Evolutionary conservation across 37 sponge, comb jelly and placozoan species (phyloP).

Genomic region (Bolinopsis microptera): DNA sequence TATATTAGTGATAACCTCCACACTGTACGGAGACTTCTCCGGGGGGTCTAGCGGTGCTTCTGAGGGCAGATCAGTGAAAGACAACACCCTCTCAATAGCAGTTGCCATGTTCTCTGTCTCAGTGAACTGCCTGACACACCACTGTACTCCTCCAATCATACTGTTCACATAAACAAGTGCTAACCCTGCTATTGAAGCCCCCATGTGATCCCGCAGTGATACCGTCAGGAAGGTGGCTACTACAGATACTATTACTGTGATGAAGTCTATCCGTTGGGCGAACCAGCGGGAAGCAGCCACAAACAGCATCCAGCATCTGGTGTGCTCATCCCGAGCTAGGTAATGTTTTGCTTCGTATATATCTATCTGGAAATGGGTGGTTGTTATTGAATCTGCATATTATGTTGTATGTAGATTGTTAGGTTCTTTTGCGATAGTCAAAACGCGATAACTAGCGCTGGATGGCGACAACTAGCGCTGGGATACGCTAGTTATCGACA

Average conservation of each 20-base stretch:
- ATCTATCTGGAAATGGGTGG: neutral
- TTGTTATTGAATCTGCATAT: too few species aligned
- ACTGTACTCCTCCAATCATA: slow-evolving; percentile 58
- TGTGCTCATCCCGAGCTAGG: slow-evolving; percentile 8
- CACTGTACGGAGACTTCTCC: neutral
- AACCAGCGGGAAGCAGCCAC: slow-evolving; percentile 48
- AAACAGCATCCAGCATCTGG: slow-evolving; percentile 56
- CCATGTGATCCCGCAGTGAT: neutral
- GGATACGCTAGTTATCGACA: too few species aligned
- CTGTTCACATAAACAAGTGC: slow-evolving; percentile 39
- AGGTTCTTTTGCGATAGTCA: too few species aligned
- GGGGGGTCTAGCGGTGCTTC: slow-evolving; percentile 42
- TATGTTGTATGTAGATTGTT: too few species aligned
- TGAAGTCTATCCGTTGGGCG: slow-evolving; percentile 24
- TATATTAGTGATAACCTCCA: neutral
- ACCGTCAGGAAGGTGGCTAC: slow-evolving; percentile 32
- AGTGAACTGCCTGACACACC: slow-evolving; percentile 51
- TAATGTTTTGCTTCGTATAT: slow-evolving; percentile 16
- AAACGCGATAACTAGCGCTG: too few species aligned
- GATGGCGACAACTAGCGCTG: too few species aligned
- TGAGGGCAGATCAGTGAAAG: slow-evolving; percentile 35
- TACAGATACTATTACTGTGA: neutral
- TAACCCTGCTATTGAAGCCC: slow-evolving; percentile 6
- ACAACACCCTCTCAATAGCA: slow-evolving; percentile 43
- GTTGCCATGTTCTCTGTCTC: slow-evolving; percentile 62